Evolutionary conservation across 2,888 invertebrate genomes (phyloP), one percentile per base, ranked within the genome.

Genomic region (Apamea monoglypha): DNA sequence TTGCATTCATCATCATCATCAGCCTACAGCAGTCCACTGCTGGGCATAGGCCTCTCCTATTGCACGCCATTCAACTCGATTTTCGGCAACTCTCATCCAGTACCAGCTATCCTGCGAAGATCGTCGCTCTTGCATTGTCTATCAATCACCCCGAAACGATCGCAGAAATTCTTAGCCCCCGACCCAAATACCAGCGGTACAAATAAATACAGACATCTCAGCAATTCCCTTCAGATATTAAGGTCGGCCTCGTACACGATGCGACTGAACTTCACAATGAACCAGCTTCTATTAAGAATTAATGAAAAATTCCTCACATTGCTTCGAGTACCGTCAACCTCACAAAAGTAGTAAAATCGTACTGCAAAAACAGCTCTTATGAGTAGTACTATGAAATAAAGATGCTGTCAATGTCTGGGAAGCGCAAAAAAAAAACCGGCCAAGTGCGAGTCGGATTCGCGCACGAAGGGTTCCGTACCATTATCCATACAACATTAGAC

Each of bases 271-370:
- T 69, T 5, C 64, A 32, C 76, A 32, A 82, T 50, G 36, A 36
- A 73, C 56, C 50, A 64, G 12, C 50, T 59, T 84, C n/a, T 12
- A 59, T 59, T n/a, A 59, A 56, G 56, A 59, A 59, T n/a, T n/a
- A n/a, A 59, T 86, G 87, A 87, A 84, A 87, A 76, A 87, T 86
- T 72, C 87, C 76, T 8, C 40, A 18, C 76, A 64, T 86, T 32
- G 21, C 70, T 47, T 18, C 40, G n/a, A 32, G 67, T 53, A 53
- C 53, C 53, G 21, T 21, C 53, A 53, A 53, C 53, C 21, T 25
- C 53, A 53, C 21, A 6, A 8, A 53, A 7, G 6, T 53, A 2
- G 21, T 6, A 21, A 21, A 53, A 21, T 53, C 8, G 53, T 21
- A 53, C 59, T n/a, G 1, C 59, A n/a, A 59, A n/a, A n/a, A 59